Conservation (phyloP, 2,113 vertebrate species). For the Microtus richardsoni region DNA sequence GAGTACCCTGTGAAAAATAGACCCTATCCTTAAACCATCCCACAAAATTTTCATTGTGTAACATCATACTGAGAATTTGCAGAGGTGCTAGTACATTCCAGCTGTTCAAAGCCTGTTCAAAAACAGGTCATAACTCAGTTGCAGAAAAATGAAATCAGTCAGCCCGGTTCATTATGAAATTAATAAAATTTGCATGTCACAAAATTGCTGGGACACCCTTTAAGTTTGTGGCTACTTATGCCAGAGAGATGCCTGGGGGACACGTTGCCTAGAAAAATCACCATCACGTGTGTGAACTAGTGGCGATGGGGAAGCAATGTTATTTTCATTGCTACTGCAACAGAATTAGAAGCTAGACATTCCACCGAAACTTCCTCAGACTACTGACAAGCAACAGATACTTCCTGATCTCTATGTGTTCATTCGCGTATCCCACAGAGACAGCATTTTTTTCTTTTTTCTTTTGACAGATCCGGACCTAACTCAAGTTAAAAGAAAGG, state of each 20-base stretch:
- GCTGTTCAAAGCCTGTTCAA: neutral
- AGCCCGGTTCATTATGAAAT: neutral
- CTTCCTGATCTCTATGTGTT: neutral
- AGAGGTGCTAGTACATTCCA: neutral
- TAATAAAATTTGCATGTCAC: neutral
- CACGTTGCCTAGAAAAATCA: neutral
- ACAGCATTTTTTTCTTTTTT: neutral
- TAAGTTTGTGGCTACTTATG: neutral
- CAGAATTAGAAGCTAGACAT: neutral
- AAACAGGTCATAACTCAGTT: neutral
- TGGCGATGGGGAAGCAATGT: neutral
- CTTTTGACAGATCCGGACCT: neutral
- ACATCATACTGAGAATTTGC: neutral
- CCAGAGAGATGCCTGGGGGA: neutral
- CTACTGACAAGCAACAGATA: neutral
- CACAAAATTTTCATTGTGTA: neutral
- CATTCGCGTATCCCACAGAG: neutral
- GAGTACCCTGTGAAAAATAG: neutral
- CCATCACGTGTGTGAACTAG: neutral
- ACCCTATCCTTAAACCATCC: neutral
- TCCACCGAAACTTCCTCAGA: neutral
- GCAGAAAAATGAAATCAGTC: neutral
- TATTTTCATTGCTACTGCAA: neutral
- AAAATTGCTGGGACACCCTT: neutral
- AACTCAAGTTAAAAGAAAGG: conserved; percentile 4